Evolutionary conservation across 2,888 invertebrate species (phyloP), one percentile per base, ranked within the genome.

Genomic region (Sabatieria punctata): DNA sequence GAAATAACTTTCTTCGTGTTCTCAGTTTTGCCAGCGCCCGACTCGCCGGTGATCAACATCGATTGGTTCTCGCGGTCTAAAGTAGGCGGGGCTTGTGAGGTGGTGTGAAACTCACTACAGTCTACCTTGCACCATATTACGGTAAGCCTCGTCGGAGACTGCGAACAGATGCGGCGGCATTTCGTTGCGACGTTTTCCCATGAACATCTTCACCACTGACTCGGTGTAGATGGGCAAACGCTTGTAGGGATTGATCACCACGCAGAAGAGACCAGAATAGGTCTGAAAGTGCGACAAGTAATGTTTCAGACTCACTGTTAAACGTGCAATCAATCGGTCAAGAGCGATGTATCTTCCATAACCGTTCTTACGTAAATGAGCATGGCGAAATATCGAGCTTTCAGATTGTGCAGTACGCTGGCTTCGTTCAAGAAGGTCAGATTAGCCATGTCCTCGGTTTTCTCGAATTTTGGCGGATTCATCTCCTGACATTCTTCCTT

Each of bases 131-230:
- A 15, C 73, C 93, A 74, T n/a, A n/a, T n/a, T n/a, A n/a, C n/a
- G n/a, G n/a, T n/a, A n/a, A n/a, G n/a, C n/a, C n/a, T n/a, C n/a
- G n/a, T n/a, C n/a, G n/a, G n/a, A n/a, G n/a, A n/a, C n/a, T n/a
- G n/a, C n/a, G n/a, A n/a, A n/a, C n/a, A 97, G 83, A 74, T 97
- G 97, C 63, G 97, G 97, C 66, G 97, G 97, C 69, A 97, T 93
- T 77, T 97, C 97, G 76, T 83, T 86, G 76, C 91, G 85, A 77
- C 93, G 84, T 77, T 85, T 91, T 73, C 93, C 93, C 76, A 89
- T 82, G 83, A 91, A 97, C 72, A 93, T 78, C 74, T 80, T 82
- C 71, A 95, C 89, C 67, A n/a, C n/a, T n/a, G n/a, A n/a, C n/a
- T n/a, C n/a, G n/a, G n/a, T n/a, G n/a, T n/a, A n/a, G n/a, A n/a